Evolutionary conservation across 2,113 vertebrate genomes (phyloP).

Genomic region (Larimichthys crocea): DNA sequence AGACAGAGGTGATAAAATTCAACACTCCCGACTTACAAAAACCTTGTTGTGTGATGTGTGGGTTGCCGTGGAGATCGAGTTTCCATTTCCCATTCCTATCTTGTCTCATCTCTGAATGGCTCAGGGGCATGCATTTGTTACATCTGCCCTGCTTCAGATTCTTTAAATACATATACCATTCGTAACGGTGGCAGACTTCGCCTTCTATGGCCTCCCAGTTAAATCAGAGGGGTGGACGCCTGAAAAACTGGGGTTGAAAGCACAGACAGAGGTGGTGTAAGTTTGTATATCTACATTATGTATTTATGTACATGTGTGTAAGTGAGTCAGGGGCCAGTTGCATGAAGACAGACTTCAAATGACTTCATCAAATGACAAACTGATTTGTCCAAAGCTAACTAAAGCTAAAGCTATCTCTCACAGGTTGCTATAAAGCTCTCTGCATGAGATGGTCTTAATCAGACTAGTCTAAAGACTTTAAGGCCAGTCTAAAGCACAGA

Average conservation of each 20-base stretch:
- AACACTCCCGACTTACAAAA: slow-evolving; percentile 36
- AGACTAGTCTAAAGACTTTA: neutral
- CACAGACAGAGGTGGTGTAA: slow-evolving; percentile 8
- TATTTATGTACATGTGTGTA: slow-evolving; percentile 8
- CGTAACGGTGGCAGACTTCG: slow-evolving; percentile 25
- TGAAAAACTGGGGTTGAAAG: slow-evolving; percentile 19
- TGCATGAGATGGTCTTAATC: neutral
- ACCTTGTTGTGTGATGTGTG: slow-evolving; percentile 13
- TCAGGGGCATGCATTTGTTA: slow-evolving; percentile 18
- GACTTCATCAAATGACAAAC: neutral
- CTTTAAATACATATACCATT: slow-evolving; percentile 43
- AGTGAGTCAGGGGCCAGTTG: slow-evolving; percentile 12
- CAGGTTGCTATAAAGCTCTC: neutral
- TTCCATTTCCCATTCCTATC: slow-evolving; percentile 33
- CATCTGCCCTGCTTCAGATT: slow-evolving; percentile 37
- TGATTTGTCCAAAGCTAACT: neutral
- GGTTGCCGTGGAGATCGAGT: slow-evolving; percentile 24
- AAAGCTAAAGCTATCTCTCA: neutral
- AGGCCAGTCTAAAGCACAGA: neutral
- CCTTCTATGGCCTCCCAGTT: slow-evolving; percentile 41
- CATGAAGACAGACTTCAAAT: slow-evolving; percentile 14
- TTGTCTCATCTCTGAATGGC: slow-evolving; percentile 24
- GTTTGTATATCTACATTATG: neutral
- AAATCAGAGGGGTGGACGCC: neutral
- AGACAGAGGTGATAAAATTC: neutral